Evolutionary conservation across 2,797 vertebrate genomes (phyloP).

Genomic region (Crax fasciolata): DNA sequence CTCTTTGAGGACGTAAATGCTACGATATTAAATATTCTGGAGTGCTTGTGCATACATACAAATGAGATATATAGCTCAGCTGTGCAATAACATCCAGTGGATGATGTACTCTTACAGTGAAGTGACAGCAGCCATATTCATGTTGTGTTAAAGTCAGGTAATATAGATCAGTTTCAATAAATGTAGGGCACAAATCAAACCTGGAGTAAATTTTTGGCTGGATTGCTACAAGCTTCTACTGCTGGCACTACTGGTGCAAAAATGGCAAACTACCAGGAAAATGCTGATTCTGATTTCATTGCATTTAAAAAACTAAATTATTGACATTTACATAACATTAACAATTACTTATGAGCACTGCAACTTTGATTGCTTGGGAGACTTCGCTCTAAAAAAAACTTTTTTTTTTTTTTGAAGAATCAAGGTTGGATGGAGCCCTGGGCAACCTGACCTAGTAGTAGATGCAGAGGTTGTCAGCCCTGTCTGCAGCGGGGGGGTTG

Average conservation of each 20-base stretch:
- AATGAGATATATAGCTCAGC: background rate
- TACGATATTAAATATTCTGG: background rate
- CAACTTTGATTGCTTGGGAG: background rate
- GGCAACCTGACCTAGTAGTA: too few relatives aligned
- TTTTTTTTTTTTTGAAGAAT: background rate
- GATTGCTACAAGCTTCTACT: background rate
- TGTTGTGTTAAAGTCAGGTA: background rate
- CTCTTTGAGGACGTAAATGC: background rate
- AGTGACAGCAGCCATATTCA: background rate
- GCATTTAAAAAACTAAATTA: background rate
- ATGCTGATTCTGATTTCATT: slow-evolving; percentile 2
- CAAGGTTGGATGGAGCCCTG: background rate
- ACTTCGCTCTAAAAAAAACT: background rate
- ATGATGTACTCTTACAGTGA: background rate
- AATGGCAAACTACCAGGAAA: background rate
- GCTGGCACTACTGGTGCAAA: background rate
- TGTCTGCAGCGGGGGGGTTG: too few relatives aligned
- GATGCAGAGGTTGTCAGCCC: too few relatives aligned
- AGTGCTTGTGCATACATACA: background rate
- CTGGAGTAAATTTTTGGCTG: background rate
- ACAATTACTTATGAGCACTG: background rate
- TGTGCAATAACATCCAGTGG: background rate
- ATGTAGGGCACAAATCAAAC: background rate
- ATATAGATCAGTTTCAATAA: background rate
- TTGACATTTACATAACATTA: background rate